Evolutionary conservation across 2,888 invertebrate genomes (phyloP), one percentile per base, ranked within the genome.

Genomic region (Rhagonycha lutea): DNA sequence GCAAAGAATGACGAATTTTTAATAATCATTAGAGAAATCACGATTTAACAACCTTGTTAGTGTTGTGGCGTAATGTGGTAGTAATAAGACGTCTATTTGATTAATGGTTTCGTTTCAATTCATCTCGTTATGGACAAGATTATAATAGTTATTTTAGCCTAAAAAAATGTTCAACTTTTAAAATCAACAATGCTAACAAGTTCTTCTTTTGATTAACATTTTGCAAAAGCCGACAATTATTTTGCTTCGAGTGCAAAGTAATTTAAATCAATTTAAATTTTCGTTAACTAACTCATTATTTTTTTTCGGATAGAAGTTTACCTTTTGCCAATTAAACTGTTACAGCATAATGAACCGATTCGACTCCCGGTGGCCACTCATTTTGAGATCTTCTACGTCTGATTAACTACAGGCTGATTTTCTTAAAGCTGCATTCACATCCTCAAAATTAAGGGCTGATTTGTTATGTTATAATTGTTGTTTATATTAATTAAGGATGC

Each of bases 31-130:
- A 77, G 74, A 75, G 69, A 70, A 83, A 84, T 84, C 84, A 84
- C 83, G 83, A 83, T 80, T 81, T 82, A 81, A 81, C 80, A 81
- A 83, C 80, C 85, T 86, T 83, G 84, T 86, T 86, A 85, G 79
- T 80, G 80, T 77, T 78, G 78, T 75, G 81, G 84, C 86, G 86
- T 86, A 86, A 86, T 84, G 82, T 86, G 85, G 85, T 86, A 86
- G 86, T 86, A 86, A 86, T 86, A 85, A 85, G 84, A 84, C 84
- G 84, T 86, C 85, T 84, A 77, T 79, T 80, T 86, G 86, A 86
- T 86, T 86, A 86, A 86, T 86, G 85, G 85, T 86, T 86, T 83
- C 82, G 85, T 86, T 86, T 85, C 86, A 86, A 84, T 83, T 85
- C 81, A 81, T 79, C 82, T 83, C 83, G 82, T 80, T 80, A 81